phyloP scores from a whole-genome alignment of 2,888 invertebrate genomes.

The Eupithecia insigniata region DNA sequence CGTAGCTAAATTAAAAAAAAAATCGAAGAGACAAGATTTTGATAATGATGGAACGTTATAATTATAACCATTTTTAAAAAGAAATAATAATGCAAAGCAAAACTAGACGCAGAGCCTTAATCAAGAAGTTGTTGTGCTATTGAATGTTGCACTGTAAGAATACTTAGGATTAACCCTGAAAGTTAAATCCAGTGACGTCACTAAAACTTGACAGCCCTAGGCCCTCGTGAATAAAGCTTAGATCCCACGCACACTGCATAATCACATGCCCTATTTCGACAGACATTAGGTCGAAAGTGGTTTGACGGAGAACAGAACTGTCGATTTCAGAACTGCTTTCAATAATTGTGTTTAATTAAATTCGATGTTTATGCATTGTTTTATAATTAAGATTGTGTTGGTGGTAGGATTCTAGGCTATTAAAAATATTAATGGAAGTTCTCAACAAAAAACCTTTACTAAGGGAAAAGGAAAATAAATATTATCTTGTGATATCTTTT shows the following conservation, averaged over 20 bases:
- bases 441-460: too few species aligned
- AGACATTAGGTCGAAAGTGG: slow-evolving; percentile 24
- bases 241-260: slow-evolving; percentile 18
- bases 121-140: too few species aligned
- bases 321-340: slow-evolving; percentile 18
- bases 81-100: too few species aligned
- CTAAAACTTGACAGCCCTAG: slow-evolving; percentile 13
- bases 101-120: too few species aligned
- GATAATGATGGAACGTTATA: too few species aligned
- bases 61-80: too few species aligned
- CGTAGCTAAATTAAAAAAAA: too few species aligned
- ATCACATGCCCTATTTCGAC: slow-evolving; percentile 29
- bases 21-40: too few species aligned
- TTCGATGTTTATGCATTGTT: slow-evolving; percentile 6
- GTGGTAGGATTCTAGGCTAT: background rate
- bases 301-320: slow-evolving; percentile 26
- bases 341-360: slow-evolving; percentile 25
- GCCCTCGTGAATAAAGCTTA: slow-evolving; percentile 20
- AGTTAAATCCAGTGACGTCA: background rate
- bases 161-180: background rate
- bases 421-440: background rate
- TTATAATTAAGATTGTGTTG: background rate
- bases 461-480: too few species aligned
- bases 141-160: background rate
- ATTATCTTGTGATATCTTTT: too few species aligned